Evolutionary conservation across 92 coral and sea anemone genomes (phyloP), one percentile per base, ranked within the genome.

Genomic region (Umimayanthus chanpuru): DNA sequence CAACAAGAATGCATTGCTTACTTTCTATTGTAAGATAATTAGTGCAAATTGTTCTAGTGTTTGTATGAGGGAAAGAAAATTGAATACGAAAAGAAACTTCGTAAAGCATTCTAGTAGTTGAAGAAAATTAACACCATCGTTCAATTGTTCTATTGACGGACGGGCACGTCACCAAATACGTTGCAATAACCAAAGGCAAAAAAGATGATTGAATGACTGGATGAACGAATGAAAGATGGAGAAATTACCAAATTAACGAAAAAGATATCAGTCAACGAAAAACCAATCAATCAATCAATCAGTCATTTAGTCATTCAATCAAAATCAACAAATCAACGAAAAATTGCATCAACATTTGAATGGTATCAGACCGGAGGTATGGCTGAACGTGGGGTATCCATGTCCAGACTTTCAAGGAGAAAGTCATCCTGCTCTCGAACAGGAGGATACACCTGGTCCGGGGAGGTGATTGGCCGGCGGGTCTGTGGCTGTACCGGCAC

Each of bases 401-500:
- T 93, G 56, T 95, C 98, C 32, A 95, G 84, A 77, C 93, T 95
- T 83, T 88, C 93, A 92, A 95, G 90, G 36, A 95, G 85, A 44
- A 90, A 91, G 79, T 93, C 98, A 79, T 95, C 98, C 72, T 92
- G 94, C 78, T 94, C 96, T 72, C 96, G 92, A 38, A 95, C 85
- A 23, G 98, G 98, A 7, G 98, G 98, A 28, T 95, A 95, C 20
- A 95, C 98, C 67, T 95, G 94, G 6, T 93, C 94, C 5, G 98
- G 94, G 39, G 94, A 91, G 43, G 90, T 91, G 86, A 95, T 90
- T 12, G 98, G 98, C 43, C 98, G 49, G 18, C 90, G 85, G 7
- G 96, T 93, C 91, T 95, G 93, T 23, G 98, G 98, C 56, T 95
- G 98, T 15, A 95, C 98, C n/a, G 96, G 94, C n/a, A 95, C 91